Percentiles rank a stretch among this genome's conserved stretches.
Evolutionary conservation across 1,140 invertebrate species (phyloP).

Genomic region (Aleiodes sp.): DNA sequence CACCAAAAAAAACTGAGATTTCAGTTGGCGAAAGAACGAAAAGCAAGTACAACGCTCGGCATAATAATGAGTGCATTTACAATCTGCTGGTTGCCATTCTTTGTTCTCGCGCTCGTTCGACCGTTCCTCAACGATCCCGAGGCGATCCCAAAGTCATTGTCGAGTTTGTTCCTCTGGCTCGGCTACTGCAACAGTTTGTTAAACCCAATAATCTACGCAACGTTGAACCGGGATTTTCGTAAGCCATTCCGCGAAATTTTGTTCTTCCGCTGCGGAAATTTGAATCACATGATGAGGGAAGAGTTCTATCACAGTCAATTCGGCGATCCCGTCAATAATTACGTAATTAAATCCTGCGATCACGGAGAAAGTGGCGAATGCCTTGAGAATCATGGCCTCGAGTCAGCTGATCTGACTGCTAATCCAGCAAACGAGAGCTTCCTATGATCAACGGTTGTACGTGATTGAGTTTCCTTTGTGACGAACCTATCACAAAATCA

Average conservation of each 20-base stretch:
- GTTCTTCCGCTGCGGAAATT: conserved; percentile 85
- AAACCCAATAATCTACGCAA: conserved; percentile 95
- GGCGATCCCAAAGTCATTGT: conserved; percentile 71
- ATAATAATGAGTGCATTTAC: conserved; percentile 98
- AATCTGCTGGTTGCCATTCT: conserved; percentile 97
- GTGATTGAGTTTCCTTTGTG: no score
- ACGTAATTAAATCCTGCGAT: conserved; percentile 52
- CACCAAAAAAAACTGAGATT: conserved; percentile 81
- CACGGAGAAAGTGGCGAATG: conserved; percentile 44
- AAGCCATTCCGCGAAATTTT: conserved; percentile 92
- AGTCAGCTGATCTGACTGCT: conserved; percentile 34
- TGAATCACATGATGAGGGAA: conserved; percentile 91
- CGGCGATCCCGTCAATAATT: conserved; percentile 75
- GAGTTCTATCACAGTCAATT: conserved; percentile 93
- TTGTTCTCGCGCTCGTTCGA: conserved; percentile 87
- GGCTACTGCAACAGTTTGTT: conserved; percentile 93
- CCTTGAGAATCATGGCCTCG: conserved; percentile 42
- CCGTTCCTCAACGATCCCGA: conserved; percentile 78
- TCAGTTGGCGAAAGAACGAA: conserved; percentile 87
- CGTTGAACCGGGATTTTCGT: conserved; percentile 90
- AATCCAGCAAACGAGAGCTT: conserved; percentile 60
- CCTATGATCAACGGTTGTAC: conserved; percentile 55
- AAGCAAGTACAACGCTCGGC: conserved; percentile 94
- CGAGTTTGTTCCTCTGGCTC: conserved; percentile 82
- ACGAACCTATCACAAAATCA: no score